Percentiles rank a stretch among this genome's conserved stretches.
Conservation (phyloP, 2,797 vertebrate species). For the Sebastes trivittatus region DNA sequence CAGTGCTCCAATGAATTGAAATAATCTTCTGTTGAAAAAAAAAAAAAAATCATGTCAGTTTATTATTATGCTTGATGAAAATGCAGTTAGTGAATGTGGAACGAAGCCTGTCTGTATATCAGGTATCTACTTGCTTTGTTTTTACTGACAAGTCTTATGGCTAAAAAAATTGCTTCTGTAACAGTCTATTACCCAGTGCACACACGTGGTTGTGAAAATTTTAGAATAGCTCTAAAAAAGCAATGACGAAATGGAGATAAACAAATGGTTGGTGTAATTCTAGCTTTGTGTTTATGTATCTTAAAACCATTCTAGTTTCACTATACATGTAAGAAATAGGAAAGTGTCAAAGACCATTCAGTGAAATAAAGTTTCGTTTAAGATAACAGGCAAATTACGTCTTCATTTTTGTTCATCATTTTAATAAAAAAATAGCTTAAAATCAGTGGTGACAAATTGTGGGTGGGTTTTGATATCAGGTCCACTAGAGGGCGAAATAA, state of each 20-base stretch:
- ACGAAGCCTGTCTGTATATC: slow-evolving; percentile 97
- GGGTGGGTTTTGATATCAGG: background rate
- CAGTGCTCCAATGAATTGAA: slow-evolving; percentile 88
- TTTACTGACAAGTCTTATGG: slow-evolving; percentile 98
- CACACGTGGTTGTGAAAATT: slow-evolving; percentile 96
- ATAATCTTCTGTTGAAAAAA: slow-evolving; percentile 70
- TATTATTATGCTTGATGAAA: slow-evolving; percentile 91
- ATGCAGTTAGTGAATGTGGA: slow-evolving; percentile 97
- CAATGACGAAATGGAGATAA: slow-evolving; percentile 85
- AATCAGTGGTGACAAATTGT: background rate
- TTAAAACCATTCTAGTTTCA: slow-evolving; percentile 97
- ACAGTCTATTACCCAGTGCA: slow-evolving; percentile 97
- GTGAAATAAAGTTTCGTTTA: slow-evolving; percentile 94
- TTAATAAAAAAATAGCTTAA: background rate
- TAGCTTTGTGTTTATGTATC: slow-evolving; percentile 98
- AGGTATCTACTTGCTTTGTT: slow-evolving; percentile 95
- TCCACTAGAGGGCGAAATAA: background rate
- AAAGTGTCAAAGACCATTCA: slow-evolving; percentile 96
- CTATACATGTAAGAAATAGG: slow-evolving; percentile 94
- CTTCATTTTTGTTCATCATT: slow-evolving; percentile 62
- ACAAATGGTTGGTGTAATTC: slow-evolving; percentile 94
- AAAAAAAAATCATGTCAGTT: slow-evolving; percentile 71
- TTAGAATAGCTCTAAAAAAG: slow-evolving; percentile 90
- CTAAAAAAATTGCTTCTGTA: slow-evolving; percentile 95
- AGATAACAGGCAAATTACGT: slow-evolving; percentile 76